Percentiles rank a stretch among this genome's conserved stretches.
Evolutionary conservation across 2,113 vertebrate species (phyloP).

Genomic region (Toxotes chatareus): DNA sequence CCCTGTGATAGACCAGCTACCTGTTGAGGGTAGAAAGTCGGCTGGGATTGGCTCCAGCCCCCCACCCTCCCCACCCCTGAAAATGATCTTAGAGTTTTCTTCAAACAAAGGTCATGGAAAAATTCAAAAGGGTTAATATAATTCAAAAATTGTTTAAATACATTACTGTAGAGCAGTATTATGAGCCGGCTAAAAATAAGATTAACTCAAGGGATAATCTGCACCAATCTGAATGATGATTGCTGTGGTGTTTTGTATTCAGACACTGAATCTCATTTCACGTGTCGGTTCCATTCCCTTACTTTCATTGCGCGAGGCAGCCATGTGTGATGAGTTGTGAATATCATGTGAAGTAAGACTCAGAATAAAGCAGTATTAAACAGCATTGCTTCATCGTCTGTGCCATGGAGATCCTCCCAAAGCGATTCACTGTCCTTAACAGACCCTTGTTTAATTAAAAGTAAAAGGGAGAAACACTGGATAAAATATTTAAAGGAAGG

Average conservation of each 20-base stretch:
- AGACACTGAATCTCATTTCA: background rate
- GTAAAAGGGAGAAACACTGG: constrained; percentile 1
- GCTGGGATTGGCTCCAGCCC: too few relatives aligned
- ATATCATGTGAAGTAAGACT: constrained; percentile 15
- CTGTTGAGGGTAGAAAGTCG: too few relatives aligned
- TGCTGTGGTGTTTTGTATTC: background rate
- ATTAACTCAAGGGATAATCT: background rate
- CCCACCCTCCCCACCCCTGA: too few relatives aligned
- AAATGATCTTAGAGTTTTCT: too few relatives aligned
- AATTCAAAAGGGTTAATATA: background rate
- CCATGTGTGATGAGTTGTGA: constrained; percentile 16
- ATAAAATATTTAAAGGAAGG: background rate
- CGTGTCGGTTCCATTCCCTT: background rate
- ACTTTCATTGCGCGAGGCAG: constrained; percentile 2
- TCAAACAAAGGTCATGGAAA: background rate
- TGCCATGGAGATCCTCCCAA: background rate
- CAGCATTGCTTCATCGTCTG: constrained; percentile 14
- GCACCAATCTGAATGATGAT: background rate
- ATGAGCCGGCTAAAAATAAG: background rate
- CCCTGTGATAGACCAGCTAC: too few relatives aligned
- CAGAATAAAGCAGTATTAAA: background rate
- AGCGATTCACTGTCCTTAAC: background rate
- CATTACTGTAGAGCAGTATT: background rate
- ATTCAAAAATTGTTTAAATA: background rate
- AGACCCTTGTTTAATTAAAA: constrained; percentile 22